These are phyloP conservation scores for Coecobrya sp. DNA, from an alignment of 2,888 invertebrate species.

Conservation along the genomic window DNA sequence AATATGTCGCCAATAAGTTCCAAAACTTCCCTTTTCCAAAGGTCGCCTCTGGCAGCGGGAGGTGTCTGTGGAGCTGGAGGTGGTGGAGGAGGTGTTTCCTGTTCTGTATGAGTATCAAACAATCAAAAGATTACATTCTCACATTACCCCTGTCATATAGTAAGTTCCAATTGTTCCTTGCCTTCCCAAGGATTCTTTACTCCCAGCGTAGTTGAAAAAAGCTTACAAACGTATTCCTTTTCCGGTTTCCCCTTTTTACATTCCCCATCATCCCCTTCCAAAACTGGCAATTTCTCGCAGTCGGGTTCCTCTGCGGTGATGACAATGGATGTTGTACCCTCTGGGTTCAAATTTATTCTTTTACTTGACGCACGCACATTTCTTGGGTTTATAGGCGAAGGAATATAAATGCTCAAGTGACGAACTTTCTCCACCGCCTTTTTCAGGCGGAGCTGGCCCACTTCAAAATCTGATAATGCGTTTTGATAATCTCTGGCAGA, in stretches of 20 bases:
- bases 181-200: slow-evolving; percentile 52
- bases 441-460: slow-evolving; percentile 28
- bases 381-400: neutral
- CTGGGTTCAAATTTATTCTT: slow-evolving; percentile 51
- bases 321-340: slow-evolving; percentile 2
- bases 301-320: slow-evolving; percentile 45
- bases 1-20: slow-evolving; percentile 78
- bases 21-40: slow-evolving; percentile 80
- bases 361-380: neutral
- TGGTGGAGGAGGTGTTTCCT: neutral
- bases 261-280: slow-evolving; percentile 67
- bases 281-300: slow-evolving; percentile 63
- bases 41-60: neutral
- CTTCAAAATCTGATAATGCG: slow-evolving; percentile 45
- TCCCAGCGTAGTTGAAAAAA: slow-evolving; percentile 65
- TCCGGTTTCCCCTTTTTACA: slow-evolving; percentile 82
- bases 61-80: neutral
- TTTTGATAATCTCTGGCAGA: slow-evolving; percentile 54
- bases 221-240: slow-evolving; percentile 47
- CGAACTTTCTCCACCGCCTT: slow-evolving; percentile 59
- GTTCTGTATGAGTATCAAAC: too few relatives aligned
- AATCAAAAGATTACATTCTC: too few relatives aligned
- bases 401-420: slow-evolving; percentile 21
- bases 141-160: too few relatives aligned
- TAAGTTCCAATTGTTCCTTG: neutral